Conservation (phyloP, 2,113 vertebrate species). For the Sula dactylatra region DNA sequence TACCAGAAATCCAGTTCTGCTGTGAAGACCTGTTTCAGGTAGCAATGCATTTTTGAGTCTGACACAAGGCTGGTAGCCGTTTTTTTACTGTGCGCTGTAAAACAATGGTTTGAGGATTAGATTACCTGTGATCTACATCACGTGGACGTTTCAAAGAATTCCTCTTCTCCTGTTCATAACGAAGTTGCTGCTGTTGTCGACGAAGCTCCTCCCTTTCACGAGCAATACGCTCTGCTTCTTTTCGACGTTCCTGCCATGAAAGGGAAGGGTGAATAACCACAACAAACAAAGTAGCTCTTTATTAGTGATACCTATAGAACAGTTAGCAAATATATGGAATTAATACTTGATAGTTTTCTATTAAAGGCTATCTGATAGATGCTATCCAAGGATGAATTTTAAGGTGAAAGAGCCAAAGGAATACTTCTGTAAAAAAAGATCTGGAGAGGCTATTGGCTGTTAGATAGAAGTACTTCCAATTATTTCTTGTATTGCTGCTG, state of each 20-base stretch:
- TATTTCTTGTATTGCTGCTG: neutral
- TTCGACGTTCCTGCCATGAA: conserved; percentile 85
- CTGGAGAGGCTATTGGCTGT: neutral
- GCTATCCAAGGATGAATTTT: neutral
- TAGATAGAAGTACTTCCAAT: neutral
- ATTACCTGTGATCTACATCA: conserved; percentile 91
- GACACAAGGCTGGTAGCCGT: neutral
- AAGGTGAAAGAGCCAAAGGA: neutral
- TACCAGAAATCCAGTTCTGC: neutral
- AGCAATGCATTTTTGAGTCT: neutral
- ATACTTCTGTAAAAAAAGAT: neutral
- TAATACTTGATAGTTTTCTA: neutral
- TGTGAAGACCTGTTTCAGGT: neutral
- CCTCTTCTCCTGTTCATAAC: conserved; percentile 95
- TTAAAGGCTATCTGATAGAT: neutral
- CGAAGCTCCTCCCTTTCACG: conserved; percentile 92
- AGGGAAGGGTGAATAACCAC: neutral
- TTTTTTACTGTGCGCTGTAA: neutral
- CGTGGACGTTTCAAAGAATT: conserved; percentile 92
- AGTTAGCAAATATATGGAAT: neutral
- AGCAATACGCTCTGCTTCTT: conserved; percentile 92
- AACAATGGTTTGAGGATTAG: neutral
- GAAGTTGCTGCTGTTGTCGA: conserved; percentile 96
- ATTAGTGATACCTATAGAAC: neutral
- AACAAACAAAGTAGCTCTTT: neutral